Evolutionary conservation across 2,113 vertebrate genomes (phyloP), one percentile per base, ranked within the genome.

Genomic region (Chitala chitala): DNA sequence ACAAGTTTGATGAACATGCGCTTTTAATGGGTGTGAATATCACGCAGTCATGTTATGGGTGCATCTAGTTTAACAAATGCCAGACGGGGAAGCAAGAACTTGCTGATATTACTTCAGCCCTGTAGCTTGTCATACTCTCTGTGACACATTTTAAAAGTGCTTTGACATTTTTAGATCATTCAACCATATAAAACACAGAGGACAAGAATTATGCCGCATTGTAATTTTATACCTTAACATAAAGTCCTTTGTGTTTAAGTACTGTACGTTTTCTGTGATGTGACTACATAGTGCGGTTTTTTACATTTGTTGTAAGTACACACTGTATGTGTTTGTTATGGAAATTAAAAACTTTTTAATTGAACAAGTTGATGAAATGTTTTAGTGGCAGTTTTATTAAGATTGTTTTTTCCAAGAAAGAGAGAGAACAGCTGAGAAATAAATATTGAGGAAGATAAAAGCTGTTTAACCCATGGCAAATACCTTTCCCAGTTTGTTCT

Each of bases 281-380:
- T 84, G 70, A 89, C 94, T 83, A 93, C 93, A 95, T 92, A 89
- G 93, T 92, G 95, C 95, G 97, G 94, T 96, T 96, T 92, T 92
- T 89, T 90, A 93, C 89, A 91, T 95, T 88, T 82, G 84, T 93
- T 86, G 88, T 86, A 63, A 92, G 89, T 83, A 79, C 87, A 92
- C 94, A 91, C 87, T 94, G 92, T 94, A 90, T 87, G 90, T 94
- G 89, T 91, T 92, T 89, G 92, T 89, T 82, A 91, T 92, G 91
- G 82, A 88, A 96, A 94, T n/a, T n/a, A 94, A 93, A 96, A 95
- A 73, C 76, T 89, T 85, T 92, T 89, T 83, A 86, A 86, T 84
- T 69, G 68, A 53, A 22, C 4, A 51, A 36, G 15, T 66, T 31
- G 22, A n/a, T 46, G 5, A 5, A n/a, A 46, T 15, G 40, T 26